These are phyloP conservation scores for Prunella fulvescens DNA, from an alignment of 2,113 vertebrate genomes.

Conservation along the genomic window DNA sequence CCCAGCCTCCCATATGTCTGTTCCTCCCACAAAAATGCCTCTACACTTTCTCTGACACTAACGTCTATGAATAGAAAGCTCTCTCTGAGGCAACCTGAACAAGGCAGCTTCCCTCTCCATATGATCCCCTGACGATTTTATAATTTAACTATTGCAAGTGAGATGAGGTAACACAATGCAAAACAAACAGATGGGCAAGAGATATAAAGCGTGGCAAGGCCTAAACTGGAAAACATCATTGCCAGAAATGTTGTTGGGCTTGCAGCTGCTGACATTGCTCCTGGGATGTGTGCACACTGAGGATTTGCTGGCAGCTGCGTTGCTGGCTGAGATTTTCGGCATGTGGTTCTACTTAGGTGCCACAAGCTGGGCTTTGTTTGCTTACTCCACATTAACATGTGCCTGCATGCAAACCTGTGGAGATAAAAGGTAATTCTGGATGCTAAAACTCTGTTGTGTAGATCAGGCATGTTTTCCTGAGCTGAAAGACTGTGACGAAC, in stretches of 20 bases:
- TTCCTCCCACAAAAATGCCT: conserved; percentile 42
- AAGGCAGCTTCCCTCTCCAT: neutral
- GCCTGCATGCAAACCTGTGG: conserved; percentile 48
- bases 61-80: conserved; percentile 4
- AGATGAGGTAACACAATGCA: conserved; percentile 23
- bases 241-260: conserved; percentile 10
- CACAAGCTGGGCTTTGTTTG: conserved; percentile 54
- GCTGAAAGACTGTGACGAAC: neutral
- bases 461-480: neutral
- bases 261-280: conserved; percentile 15
- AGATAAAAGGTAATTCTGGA: conserved; percentile 28
- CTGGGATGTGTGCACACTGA: neutral
- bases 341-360: conserved; percentile 52
- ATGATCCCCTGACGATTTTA: neutral
- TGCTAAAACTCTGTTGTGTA: neutral
- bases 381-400: conserved; percentile 16
- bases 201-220: neutral
- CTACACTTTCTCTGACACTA: conserved; percentile 52
- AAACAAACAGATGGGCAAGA: conserved; percentile 53
- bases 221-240: conserved; percentile 28
- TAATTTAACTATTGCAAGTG: neutral
- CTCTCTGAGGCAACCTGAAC: conserved; percentile 6
- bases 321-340: neutral
- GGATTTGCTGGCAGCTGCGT: neutral
- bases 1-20: conserved; percentile 37